Percentiles rank a stretch among this genome's conserved stretches.
phyloP scores from a whole-genome alignment of 1,140 invertebrate species.

The Thaumetopoea pityocampa region DNA sequence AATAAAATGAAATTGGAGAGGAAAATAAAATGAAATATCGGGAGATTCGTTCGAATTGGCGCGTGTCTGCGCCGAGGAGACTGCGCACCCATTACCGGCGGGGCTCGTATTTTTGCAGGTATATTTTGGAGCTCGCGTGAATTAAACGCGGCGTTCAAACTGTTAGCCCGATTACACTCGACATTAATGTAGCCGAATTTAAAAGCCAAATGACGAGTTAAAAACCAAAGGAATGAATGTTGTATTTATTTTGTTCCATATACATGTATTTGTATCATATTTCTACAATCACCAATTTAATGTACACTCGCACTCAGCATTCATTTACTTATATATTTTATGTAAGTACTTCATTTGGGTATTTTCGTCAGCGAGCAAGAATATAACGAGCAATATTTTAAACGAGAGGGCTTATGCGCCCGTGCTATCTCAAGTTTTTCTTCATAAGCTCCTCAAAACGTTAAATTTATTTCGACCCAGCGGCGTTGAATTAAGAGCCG shows the following conservation, averaged over 20 bases:
- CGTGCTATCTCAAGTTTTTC: constrained; percentile 65
- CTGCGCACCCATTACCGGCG: constrained; percentile 19
- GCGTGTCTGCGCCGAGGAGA: constrained; percentile 27
- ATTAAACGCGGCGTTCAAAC: constrained; percentile 27
- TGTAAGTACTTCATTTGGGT: constrained; percentile 17
- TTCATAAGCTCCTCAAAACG: constrained; percentile 64
- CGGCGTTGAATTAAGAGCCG: constrained; percentile 64
- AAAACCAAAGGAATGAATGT: constrained; percentile 15
- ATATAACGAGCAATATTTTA: constrained; percentile 31
- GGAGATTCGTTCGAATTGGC: constrained; percentile 55
- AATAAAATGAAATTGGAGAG: constrained; percentile 64
- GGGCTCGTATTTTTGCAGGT: constrained; percentile 16
- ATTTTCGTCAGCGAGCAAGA: constrained; percentile 9
- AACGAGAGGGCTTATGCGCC: constrained; percentile 38
- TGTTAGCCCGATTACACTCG: constrained; percentile 17
- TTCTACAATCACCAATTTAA: constrained; percentile 26
- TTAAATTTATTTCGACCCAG: constrained; percentile 70
- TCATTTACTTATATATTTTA: constrained; percentile 11
- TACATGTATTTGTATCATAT: constrained; percentile 18
- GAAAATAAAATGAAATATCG: constrained; percentile 69
- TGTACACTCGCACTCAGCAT: constrained; percentile 22
- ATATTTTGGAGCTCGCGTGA: constrained; percentile 22
- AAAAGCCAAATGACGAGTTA: constrained; percentile 19
- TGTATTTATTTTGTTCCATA: constrained; percentile 14
- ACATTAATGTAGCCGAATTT: constrained; percentile 25